phyloP scores from a whole-genome alignment of 2,888 invertebrate genomes.

The Leptopilina myrica region DNA sequence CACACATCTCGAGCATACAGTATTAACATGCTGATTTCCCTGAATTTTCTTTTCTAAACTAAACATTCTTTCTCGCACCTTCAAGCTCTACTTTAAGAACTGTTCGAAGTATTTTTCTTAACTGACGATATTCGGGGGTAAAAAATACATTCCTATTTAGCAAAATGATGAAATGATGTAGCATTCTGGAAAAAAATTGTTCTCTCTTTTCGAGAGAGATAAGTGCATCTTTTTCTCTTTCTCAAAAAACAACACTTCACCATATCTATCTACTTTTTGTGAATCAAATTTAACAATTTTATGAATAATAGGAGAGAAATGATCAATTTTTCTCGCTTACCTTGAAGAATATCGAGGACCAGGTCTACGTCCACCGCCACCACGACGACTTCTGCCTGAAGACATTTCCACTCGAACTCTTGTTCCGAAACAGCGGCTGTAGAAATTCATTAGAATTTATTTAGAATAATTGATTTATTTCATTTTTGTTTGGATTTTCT shows the following conservation, averaged over 20 bases:
- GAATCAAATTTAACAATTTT: conserved; percentile 56
- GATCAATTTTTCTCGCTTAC: conserved; percentile 59
- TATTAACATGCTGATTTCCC: too few relatives aligned
- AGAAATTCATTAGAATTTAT: conserved; percentile 44
- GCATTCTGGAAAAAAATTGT: conserved; percentile 12
- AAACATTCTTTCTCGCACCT: background rate
- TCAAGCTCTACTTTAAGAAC: conserved; percentile 5
- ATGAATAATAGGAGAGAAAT: conserved; percentile 59
- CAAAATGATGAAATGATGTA: conserved; percentile 51
- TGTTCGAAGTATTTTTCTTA: too few relatives aligned
- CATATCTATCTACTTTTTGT: conserved; percentile 67
- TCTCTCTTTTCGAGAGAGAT: conserved; percentile 50
- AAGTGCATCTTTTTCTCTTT: conserved; percentile 49
- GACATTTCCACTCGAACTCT: conserved; percentile 96
- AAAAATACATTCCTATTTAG: too few relatives aligned
- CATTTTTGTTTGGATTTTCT: too few relatives aligned
- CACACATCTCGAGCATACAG: too few relatives aligned
- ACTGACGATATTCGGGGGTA: too few relatives aligned
- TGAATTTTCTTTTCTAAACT: too few relatives aligned
- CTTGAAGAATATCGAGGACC: conserved; percentile 71
- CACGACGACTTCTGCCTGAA: conserved; percentile 88
- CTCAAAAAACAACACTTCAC: conserved; percentile 53
- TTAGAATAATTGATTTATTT: too few relatives aligned
- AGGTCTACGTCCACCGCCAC: conserved; percentile 77
- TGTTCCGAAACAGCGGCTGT: conserved; percentile 91